Base-by-base conservation (phyloP, 2,888 invertebrate genomes). In the Lasioglossum figueresi region DNA sequence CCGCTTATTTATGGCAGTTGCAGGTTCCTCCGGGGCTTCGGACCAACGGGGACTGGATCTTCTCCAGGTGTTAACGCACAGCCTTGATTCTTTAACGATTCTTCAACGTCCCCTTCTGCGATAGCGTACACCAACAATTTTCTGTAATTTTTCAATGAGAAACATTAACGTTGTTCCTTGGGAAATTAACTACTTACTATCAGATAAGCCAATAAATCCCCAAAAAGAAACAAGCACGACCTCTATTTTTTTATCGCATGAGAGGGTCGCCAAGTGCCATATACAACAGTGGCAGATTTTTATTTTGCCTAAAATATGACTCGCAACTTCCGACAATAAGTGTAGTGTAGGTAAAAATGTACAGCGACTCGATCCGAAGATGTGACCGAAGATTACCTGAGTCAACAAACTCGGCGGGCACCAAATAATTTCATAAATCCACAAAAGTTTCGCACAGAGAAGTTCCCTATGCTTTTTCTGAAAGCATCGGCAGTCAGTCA, bases 1-100 rank as follows among this genome's bases (percentile, higher is more conserved):
- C 34, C 73, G 52, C n/a, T 27, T 84, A 87, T 88, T 84, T 84
- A 87, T 83, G 81, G 82, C 16, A 68, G 83, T 77, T 83, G 43
- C 84, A 45, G n/a, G 70, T 70, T 70, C 70, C n/a, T 70, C 70
- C n/a, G n/a, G 37, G 40, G n/a, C 19, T 37, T n/a, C 5, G 70
- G 40, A 70, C n/a, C 37, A 66, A 37, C 19, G 34, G 14, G 1
- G n/a, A 6, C 63, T n/a, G 23, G 70, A 70, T 40, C 40, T n/a
- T 23, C 4, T 37, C 68, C 68, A 12, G 68, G 34, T 37, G 37
- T 37, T 68, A 68, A 68, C 6, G 27, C 31, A 63, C 56, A 12
- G 56, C 56, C n/a, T 12, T 4, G 56, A n/a, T 56, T 56, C n/a
- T 56, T 56, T 56, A 56, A 56, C 63, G 63, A 63, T 63, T 63